These are phyloP conservation scores for Cordilura impudica DNA, from an alignment of 2,888 invertebrate species.

Conservation along the genomic window DNA sequence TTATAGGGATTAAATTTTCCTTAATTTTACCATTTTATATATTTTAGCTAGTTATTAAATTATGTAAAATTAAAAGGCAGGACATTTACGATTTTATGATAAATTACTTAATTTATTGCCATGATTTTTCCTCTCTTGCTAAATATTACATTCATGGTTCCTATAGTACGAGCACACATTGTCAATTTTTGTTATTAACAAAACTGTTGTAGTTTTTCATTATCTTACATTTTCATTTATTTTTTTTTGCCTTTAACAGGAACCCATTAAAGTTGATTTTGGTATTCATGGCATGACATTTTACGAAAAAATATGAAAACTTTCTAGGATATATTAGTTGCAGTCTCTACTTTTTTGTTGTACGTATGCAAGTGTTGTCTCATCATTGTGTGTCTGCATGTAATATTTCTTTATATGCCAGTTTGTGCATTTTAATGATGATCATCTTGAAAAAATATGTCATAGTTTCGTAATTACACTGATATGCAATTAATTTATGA, in stretches of 20 bases:
- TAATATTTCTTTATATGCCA: neutral
- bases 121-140: too few relatives aligned
- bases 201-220: neutral
- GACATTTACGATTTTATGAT: too few relatives aligned
- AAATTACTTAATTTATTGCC: too few relatives aligned
- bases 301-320: conserved; percentile 26
- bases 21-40: too few relatives aligned
- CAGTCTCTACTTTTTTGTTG: too few relatives aligned
- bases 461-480: conserved; percentile 72
- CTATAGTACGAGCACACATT: too few relatives aligned
- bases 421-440: neutral
- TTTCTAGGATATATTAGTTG: conserved; percentile 23
- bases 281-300: conserved; percentile 34
- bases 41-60: too few relatives aligned
- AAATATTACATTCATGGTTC: too few relatives aligned
- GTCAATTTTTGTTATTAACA: neutral
- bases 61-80: too few relatives aligned
- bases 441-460: conserved; percentile 51
- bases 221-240: neutral
- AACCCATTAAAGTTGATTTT: conserved; percentile 33
- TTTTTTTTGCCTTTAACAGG: neutral
- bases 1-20: too few relatives aligned
- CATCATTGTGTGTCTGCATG: neutral
- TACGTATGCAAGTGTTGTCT: neutral
- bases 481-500: conserved; percentile 74